Conservation (phyloP, 92 coral and sea anemone genomes). For the Epizoanthus illoricatus region DNA sequence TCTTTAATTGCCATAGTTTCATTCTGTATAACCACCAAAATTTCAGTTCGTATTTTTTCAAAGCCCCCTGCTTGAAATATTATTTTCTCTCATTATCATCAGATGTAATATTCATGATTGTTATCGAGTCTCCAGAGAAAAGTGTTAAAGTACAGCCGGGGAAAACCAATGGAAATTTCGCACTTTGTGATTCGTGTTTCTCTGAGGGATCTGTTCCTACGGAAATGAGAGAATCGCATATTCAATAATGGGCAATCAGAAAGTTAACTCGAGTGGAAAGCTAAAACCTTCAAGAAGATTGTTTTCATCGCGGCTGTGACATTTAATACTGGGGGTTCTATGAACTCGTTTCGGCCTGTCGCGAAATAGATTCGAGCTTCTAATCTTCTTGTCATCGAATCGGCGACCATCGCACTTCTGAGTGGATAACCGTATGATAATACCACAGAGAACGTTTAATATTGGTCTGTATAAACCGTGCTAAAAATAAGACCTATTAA, state of each 20-base stretch:
- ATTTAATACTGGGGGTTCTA: conserved; percentile 23
- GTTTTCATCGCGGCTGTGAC: conserved; percentile 28
- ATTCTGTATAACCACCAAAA: conserved; percentile 16
- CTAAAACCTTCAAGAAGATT: conserved; percentile 5
- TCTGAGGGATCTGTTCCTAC: conserved; percentile 27
- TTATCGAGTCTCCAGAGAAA: conserved; percentile 26
- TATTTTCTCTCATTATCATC: conserved; percentile 40
- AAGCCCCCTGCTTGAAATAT: conserved; percentile 34
- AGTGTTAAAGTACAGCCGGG: conserved; percentile 26
- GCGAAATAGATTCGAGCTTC: background rate
- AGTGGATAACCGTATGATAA: conserved; percentile 17
- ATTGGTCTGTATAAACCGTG: conserved; percentile 26
- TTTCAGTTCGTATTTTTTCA: background rate
- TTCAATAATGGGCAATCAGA: conserved; percentile 35
- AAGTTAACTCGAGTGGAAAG: conserved; percentile 6
- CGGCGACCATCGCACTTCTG: background rate
- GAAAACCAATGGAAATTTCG: conserved; percentile 32
- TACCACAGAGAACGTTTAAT: conserved; percentile 1
- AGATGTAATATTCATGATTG: conserved; percentile 41
- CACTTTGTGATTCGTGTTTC: conserved; percentile 33
- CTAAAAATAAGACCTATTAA: conserved; percentile 37
- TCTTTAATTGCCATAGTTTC: conserved; percentile 39
- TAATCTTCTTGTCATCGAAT: conserved; percentile 21
- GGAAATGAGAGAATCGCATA: conserved; percentile 40
- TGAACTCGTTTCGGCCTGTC: conserved; percentile 30